These are phyloP conservation scores for Philopotamus ludificatus DNA, from an alignment of 1,140 invertebrate species.

Conservation along the genomic window DNA sequence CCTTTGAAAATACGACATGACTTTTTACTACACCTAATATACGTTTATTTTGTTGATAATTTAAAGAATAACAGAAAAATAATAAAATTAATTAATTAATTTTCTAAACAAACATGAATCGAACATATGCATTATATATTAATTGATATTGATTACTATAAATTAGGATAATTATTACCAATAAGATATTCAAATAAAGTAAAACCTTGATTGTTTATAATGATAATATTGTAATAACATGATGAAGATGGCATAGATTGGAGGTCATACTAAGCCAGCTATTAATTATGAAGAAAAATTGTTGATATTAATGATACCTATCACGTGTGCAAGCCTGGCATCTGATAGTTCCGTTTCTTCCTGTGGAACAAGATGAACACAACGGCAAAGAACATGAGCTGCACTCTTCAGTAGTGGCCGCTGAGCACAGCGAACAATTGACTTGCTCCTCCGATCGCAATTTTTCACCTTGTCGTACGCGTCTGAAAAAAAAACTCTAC, in stretches of 20 bases:
- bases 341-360: slow-evolving; percentile 1
- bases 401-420: slow-evolving; percentile 5
- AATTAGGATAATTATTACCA: too few relatives aligned
- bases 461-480: slow-evolving; percentile 18
- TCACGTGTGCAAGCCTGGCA: slow-evolving; percentile 5
- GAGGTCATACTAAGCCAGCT: background rate
- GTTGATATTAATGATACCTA: too few relatives aligned
- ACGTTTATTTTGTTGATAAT: too few relatives aligned
- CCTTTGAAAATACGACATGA: too few relatives aligned
- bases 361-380: slow-evolving; percentile 18
- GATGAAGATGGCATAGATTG: background rate
- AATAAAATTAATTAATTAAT: too few relatives aligned
- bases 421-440: slow-evolving; percentile 14
- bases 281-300: background rate
- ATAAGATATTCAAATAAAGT: too few relatives aligned
- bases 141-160: too few relatives aligned
- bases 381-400: slow-evolving; percentile 29
- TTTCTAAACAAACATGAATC: too few relatives aligned
- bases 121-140: too few relatives aligned
- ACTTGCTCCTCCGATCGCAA: background rate
- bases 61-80: too few relatives aligned
- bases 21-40: too few relatives aligned
- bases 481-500: slow-evolving; percentile 35
- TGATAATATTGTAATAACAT: background rate
- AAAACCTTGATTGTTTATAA: background rate